Conservation (phyloP, 2,888 invertebrate genomes). For the Drosophila mercatorum region DNA sequence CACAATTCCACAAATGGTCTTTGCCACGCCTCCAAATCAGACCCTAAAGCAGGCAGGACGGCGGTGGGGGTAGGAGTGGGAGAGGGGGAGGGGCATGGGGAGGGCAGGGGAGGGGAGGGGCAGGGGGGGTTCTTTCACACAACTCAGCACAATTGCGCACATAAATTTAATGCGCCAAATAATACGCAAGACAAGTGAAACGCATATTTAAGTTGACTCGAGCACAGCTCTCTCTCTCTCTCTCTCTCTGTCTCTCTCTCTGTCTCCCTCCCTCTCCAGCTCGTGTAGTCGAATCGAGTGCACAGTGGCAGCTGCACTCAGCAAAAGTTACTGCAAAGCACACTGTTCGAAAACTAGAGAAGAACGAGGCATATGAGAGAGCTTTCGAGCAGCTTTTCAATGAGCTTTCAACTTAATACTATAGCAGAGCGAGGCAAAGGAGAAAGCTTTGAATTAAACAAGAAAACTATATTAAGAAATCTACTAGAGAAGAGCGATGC, state of each 20-base stretch:
- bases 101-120: too few relatives aligned
- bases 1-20: slow-evolving; percentile 12
- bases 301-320: slow-evolving; percentile 26
- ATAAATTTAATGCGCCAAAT: slow-evolving; percentile 79
- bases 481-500: too few relatives aligned
- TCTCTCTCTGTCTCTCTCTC: neutral
- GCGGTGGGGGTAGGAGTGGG: too few relatives aligned
- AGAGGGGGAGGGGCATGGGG: neutral
- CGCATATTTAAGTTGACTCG: slow-evolving; percentile 59
- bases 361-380: neutral
- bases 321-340: neutral
- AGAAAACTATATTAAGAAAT: too few relatives aligned
- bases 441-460: too few relatives aligned
- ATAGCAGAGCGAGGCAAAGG: too few relatives aligned
- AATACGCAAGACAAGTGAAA: slow-evolving; percentile 70
- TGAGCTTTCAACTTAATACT: too few relatives aligned
- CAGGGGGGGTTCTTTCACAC: slow-evolving; percentile 50
- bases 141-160: slow-evolving; percentile 78
- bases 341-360: neutral
- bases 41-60: neutral
- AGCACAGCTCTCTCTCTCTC: slow-evolving; percentile 18
- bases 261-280: neutral
- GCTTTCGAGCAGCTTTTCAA: neutral
- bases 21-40: slow-evolving; percentile 9
- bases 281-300: neutral